These are phyloP conservation scores for Cenopis cana DNA, from an alignment of 2,888 invertebrate genomes.

Conservation along the genomic window DNA sequence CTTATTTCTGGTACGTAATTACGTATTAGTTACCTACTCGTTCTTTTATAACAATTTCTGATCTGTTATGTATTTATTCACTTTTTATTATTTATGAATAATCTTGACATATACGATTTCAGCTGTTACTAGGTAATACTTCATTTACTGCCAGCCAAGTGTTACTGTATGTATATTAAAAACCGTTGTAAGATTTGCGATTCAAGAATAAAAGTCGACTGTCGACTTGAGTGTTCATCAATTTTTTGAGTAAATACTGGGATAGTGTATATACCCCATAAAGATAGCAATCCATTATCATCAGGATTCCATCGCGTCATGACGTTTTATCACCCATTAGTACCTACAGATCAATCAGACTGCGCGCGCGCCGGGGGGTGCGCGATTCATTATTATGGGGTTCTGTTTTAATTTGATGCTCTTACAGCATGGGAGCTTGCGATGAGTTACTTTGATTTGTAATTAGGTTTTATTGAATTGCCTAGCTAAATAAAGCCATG, in stretches of 20 bases:
- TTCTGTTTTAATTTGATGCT: slow-evolving; percentile 24
- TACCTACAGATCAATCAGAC: slow-evolving; percentile 25
- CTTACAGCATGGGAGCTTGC: background rate
- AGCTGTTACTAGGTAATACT: background rate
- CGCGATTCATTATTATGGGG: slow-evolving; percentile 11
- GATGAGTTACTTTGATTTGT: background rate
- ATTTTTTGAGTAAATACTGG: background rate
- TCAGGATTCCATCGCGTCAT: slow-evolving; percentile 15
- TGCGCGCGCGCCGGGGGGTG: slow-evolving; percentile 15
- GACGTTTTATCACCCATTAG: slow-evolving; percentile 24
- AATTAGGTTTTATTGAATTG: background rate
- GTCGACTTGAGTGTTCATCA: background rate
- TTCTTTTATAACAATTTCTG: too few relatives aligned
- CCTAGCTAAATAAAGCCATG: background rate
- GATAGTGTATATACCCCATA: background rate
- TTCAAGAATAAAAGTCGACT: background rate
- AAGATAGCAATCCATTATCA: slow-evolving; percentile 13
- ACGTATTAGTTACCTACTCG: too few relatives aligned
- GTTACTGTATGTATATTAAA: background rate
- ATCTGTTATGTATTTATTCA: too few relatives aligned
- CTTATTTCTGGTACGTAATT: too few relatives aligned
- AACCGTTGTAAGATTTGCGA: background rate
- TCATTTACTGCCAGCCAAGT: background rate
- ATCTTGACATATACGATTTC: background rate
- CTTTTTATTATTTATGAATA: background rate